A percentile compares a stretch with the other conserved stretches of the same genome.
phyloP scores from a whole-genome alignment of 2,113 vertebrate species.

The Girardinichthys multiradiatus region DNA sequence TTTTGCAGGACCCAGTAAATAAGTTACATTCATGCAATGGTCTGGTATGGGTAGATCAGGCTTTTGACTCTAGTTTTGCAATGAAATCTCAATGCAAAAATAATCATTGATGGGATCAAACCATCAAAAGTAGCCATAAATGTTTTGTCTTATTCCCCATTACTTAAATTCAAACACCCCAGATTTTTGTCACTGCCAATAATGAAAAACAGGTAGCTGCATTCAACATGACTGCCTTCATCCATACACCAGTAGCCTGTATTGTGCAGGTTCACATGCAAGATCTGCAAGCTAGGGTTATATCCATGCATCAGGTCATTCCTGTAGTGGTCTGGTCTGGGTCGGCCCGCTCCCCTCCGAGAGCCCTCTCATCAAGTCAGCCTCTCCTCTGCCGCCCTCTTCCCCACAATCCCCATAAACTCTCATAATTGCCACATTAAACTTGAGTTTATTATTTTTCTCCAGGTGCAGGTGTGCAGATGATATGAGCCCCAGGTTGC shows the following conservation, averaged over 20 bases:
- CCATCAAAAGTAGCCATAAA: neutral
- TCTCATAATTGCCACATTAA: slow-evolving; percentile 99
- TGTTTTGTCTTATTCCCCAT: neutral
- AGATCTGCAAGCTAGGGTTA: slow-evolving; percentile 56
- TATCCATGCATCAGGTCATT: slow-evolving; percentile 73
- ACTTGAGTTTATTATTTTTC: slow-evolving; percentile 99
- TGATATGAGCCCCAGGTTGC: slow-evolving; percentile 96
- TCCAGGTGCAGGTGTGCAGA: slow-evolving; percentile 96
- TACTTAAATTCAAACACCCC: neutral
- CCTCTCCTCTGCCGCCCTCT: slow-evolving; percentile 65
- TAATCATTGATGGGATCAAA: neutral
- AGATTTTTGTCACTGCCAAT: neutral
- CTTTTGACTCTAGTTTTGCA: neutral
- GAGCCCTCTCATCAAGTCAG: slow-evolving; percentile 84
- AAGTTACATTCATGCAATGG: neutral
- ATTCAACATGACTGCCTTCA: slow-evolving; percentile 17
- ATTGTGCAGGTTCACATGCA: slow-evolving; percentile 29
- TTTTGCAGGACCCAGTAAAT: no score
- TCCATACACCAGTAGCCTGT: slow-evolving; percentile 2
- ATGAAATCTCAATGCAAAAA: neutral
- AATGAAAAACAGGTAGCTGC: slow-evolving; percentile 11
- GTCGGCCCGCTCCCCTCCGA: slow-evolving; percentile 61
- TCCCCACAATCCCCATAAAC: slow-evolving; percentile 94
- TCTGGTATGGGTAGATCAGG: neutral
- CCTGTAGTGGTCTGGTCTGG: slow-evolving; percentile 67